Evolutionary conservation across 2,113 vertebrate species (phyloP), one percentile per base, ranked within the genome.

Genomic region (Psittacus erithacus): DNA sequence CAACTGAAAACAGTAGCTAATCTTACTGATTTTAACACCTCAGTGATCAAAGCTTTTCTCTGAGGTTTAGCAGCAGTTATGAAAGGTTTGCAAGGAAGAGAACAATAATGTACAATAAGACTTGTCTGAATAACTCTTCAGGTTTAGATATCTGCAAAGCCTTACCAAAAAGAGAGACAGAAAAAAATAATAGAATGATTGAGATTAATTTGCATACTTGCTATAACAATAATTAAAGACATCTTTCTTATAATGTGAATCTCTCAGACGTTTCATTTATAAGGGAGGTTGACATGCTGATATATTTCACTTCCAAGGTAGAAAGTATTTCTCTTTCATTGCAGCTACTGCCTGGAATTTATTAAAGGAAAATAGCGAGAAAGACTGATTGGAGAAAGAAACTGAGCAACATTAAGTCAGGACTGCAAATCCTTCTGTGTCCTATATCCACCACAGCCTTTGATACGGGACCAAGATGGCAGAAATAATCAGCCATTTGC

Each of bases 161-260:
- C 79, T 79, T 74, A 69, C 35, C 35, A 46, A 77, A 39, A 28
- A 49, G 9, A 85, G 49, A 31, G 22, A 38, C 57, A 60, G 28
- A 31, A 53, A 25, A 35, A 59, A 53, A 33, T 50, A 94, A 83
- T 70, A 68, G 88, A 80, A 70, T 78, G 68, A 88, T 83, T 88
- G 71, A 94, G 92, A 94, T 94, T 74, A 86, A 92, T 96, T 94
- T 88, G 82, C 70, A 60, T 83, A 38, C 79, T 83, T 84, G 53
- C 69, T 95, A 79, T 76, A 86, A 49, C 68, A 91, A 83, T 88
- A 95, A 92, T 95, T 92, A 87, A 95, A 92, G 44, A 69, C 74
- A 41, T 65, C 62, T 91, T 83, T 73, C 47, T 85, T 79, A 71
- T 23, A 57, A 82, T 68, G 80, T 70, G 86, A 73, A 53, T 59